Evolutionary conservation across 2,113 vertebrate species (phyloP).

Genomic region (Pachycephala philippinensis): DNA sequence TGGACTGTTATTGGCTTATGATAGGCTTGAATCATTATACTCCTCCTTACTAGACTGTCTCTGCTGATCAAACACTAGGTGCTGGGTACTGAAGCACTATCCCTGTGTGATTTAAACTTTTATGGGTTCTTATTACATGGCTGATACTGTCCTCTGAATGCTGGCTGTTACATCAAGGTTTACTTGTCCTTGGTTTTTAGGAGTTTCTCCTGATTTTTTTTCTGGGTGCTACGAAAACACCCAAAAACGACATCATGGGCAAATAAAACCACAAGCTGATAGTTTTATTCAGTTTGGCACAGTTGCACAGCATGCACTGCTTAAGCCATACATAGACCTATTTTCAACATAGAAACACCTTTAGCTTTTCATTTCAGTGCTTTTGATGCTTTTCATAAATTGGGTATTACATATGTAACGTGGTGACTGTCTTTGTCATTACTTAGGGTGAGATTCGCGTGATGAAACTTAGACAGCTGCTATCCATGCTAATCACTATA

Average conservation of each 20-base stretch:
- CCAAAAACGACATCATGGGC: not conserved
- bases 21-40: not conserved
- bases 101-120: not conserved
- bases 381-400: not conserved
- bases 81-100: not conserved
- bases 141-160: not conserved
- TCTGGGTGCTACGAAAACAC: not conserved
- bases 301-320: accelerated
- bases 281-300: not conserved
- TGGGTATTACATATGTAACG: not conserved
- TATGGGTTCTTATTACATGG: not conserved
- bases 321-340: not conserved
- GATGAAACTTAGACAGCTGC: not conserved
- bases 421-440: not conserved
- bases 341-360: not conserved
- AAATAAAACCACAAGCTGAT: not conserved
- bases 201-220: not conserved
- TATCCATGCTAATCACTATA: not conserved
- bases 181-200: not conserved
- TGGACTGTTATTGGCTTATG: not conserved
- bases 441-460: not conserved
- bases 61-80: not conserved
- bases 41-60: not conserved
- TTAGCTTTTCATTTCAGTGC: not conserved
- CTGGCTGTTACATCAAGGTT: not conserved